phyloP scores from a whole-genome alignment of 2,113 vertebrate species.

The Rhinoderma darwinii region DNA sequence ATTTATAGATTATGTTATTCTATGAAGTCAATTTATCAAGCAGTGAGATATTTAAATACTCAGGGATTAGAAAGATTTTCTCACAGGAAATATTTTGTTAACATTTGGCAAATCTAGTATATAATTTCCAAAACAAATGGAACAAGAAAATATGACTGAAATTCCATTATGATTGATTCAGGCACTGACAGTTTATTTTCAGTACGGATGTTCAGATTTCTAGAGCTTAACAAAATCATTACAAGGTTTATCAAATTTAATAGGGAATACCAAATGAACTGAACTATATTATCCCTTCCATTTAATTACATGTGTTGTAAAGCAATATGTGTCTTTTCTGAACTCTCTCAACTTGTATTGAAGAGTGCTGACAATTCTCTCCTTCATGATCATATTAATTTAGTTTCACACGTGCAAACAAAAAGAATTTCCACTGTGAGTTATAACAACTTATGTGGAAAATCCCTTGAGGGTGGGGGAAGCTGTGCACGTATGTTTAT shows the following conservation, averaged over 20 bases:
- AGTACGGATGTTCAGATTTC: conserved; percentile 18
- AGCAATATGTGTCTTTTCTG: background rate
- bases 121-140: conserved; percentile 35
- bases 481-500: background rate
- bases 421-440: conserved; percentile 37
- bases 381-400: conserved; percentile 17
- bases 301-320: conserved; percentile 20
- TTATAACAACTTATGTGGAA: conserved; percentile 12
- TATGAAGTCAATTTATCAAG: background rate
- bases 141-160: conserved; percentile 16
- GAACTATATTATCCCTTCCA: background rate
- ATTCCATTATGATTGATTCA: background rate
- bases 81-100: conserved; percentile 42
- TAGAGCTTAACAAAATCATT: conserved; percentile 37
- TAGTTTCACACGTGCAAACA: conserved; percentile 22
- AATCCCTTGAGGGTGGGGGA: background rate
- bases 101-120: conserved; percentile 15
- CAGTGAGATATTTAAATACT: conserved; percentile 21
- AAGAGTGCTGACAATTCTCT: conserved; percentile 1
- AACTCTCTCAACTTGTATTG: background rate
- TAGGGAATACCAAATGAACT: conserved; percentile 19
- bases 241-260: conserved; percentile 32
- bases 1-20: background rate
- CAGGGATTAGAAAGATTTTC: conserved; percentile 1
- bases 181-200: background rate